Evolutionary conservation across 2,888 invertebrate species (phyloP).

Genomic region (Dolomedes plantarius): DNA sequence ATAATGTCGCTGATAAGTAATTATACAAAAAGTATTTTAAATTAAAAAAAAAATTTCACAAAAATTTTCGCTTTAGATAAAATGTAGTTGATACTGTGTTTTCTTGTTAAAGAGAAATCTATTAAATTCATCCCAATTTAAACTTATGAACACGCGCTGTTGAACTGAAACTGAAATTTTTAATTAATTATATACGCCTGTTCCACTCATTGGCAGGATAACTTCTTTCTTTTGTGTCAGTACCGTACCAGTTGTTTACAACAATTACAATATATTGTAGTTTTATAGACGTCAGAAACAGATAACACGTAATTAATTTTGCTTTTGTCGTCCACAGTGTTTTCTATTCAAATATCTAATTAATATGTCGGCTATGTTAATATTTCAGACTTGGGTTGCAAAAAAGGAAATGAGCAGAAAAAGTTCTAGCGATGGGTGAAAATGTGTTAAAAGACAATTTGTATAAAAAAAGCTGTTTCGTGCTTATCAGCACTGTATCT

Average conservation of each 20-base stretch:
- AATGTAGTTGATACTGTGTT: too few relatives aligned
- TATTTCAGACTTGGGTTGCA: background rate
- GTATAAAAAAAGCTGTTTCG: too few relatives aligned
- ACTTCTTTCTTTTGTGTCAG: constrained; percentile 12
- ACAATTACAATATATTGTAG: constrained; percentile 50
- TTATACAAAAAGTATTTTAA: too few relatives aligned
- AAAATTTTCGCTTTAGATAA: too few relatives aligned
- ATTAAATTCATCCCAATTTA: background rate
- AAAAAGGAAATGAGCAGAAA: background rate
- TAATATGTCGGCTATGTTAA: constrained; percentile 15
- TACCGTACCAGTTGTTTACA: constrained; percentile 39
- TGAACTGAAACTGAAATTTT: constrained; percentile 51
- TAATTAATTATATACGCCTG: constrained; percentile 61
- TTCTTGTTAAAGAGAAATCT: too few relatives aligned
- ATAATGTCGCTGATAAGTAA: too few relatives aligned
- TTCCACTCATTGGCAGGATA: constrained; percentile 33
- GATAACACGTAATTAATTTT: constrained; percentile 68
- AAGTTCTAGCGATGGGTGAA: too few relatives aligned
- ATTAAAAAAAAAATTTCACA: too few relatives aligned
- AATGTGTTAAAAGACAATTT: too few relatives aligned
- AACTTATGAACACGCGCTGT: constrained; percentile 12
- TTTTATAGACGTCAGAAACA: constrained; percentile 65
- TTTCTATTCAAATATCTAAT: constrained; percentile 54
- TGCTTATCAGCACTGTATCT: too few relatives aligned
- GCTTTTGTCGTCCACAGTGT: constrained; percentile 51